These are phyloP conservation scores for Stichopus horrens DNA, from an alignment of 53 echinoderm and acorn worm genomes.

Conservation along the genomic window DNA sequence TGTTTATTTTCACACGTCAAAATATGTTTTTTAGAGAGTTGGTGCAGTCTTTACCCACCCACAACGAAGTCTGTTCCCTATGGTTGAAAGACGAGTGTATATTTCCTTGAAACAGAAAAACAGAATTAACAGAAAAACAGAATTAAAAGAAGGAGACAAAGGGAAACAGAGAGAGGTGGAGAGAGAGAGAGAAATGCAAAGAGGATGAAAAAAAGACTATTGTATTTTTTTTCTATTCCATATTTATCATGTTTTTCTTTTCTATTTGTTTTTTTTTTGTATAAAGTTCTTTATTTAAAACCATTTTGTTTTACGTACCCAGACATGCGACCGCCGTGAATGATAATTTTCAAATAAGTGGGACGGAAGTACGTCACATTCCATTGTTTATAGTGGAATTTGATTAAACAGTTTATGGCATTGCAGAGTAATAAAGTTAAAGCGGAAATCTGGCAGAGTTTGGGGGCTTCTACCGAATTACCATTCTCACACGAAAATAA, in stretches of 20 bases:
- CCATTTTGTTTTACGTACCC: neutral
- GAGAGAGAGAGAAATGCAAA: too few relatives aligned
- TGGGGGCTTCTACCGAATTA: too few relatives aligned
- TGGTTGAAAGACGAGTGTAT: neutral
- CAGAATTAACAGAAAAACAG: neutral
- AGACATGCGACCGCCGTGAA: neutral
- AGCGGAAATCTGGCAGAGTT: too few relatives aligned
- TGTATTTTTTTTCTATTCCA: too few relatives aligned
- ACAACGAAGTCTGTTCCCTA: neutral
- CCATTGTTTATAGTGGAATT: neutral
- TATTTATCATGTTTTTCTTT: too few relatives aligned
- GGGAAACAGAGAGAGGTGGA: too few relatives aligned
- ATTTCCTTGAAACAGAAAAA: neutral
- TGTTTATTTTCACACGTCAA: slow-evolving; percentile 18
- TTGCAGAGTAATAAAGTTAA: too few relatives aligned
- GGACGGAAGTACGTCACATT: neutral
- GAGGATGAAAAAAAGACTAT: too few relatives aligned
- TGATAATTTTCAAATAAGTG: neutral
- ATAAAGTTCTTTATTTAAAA: neutral
- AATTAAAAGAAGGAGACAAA: neutral
- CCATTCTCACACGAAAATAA: too few relatives aligned
- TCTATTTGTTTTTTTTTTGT: neutral
- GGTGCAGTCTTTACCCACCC: neutral
- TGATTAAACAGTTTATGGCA: too few relatives aligned
- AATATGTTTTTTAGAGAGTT: neutral